These are phyloP conservation scores for Poecilus cupreus DNA, from an alignment of 2,888 invertebrate species.

Conservation along the genomic window DNA sequence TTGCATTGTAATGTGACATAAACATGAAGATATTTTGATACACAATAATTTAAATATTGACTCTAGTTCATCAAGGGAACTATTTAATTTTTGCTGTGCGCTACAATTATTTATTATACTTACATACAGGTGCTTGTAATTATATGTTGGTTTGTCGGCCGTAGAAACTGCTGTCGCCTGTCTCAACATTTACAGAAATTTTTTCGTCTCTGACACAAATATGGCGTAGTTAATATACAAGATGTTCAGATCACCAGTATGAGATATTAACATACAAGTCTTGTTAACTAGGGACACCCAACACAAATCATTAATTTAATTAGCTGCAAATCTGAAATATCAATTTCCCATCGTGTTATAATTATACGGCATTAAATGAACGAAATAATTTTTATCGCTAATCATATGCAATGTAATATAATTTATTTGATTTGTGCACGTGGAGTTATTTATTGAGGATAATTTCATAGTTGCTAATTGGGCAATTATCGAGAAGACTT, in stretches of 20 bases:
- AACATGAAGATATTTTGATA: not conserved
- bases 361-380: conserved; percentile 27
- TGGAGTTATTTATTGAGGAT: conserved; percentile 29
- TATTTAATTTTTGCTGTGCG: too few relatives aligned
- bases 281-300: not conserved
- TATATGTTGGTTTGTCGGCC: too few relatives aligned
- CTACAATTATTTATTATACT: too few relatives aligned
- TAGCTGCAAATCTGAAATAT: conserved; percentile 25
- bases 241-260: too few relatives aligned
- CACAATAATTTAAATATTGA: not conserved
- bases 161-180: too few relatives aligned
- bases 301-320: conserved; percentile 45
- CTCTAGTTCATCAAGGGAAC: too few relatives aligned
- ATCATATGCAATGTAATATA: conserved; percentile 9
- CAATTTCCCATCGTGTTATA: conserved; percentile 40
- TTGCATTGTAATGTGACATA: not conserved
- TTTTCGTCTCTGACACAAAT: too few relatives aligned
- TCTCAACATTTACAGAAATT: too few relatives aligned
- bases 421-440: conserved; percentile 26
- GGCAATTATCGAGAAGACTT: conserved; percentile 12
- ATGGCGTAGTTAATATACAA: too few relatives aligned
- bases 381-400: conserved; percentile 20
- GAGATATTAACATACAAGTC: not conserved
- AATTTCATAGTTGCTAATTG: conserved; percentile 31
- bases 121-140: too few relatives aligned